A percentile compares a stretch with the other conserved stretches of the same genome.
phyloP scores from a whole-genome alignment of 1,140 invertebrate species.

The Meteorus sp. region DNA sequence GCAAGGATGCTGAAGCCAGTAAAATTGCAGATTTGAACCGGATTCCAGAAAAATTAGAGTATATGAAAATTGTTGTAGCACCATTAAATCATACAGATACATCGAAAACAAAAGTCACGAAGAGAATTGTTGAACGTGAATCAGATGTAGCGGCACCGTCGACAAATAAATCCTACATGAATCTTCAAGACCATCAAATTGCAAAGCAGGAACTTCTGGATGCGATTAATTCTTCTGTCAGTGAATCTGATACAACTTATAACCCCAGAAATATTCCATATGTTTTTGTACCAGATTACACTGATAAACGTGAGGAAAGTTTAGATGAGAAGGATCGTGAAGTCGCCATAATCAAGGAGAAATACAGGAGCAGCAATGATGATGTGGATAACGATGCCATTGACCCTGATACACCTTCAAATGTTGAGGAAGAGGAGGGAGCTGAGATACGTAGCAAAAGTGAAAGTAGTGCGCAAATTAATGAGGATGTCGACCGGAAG shows the following conservation, averaged over 20 bases:
- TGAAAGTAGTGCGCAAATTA: constrained; percentile 19
- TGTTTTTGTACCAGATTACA: constrained; percentile 43
- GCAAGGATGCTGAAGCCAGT: constrained; percentile 25
- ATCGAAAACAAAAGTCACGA: neutral
- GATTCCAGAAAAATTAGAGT: constrained; percentile 9
- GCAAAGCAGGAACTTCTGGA: neutral
- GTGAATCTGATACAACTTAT: constrained; percentile 28
- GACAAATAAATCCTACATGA: constrained; percentile 27
- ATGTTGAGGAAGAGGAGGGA: constrained; percentile 13
- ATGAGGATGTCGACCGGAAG: constrained; percentile 11
- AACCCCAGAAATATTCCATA: constrained; percentile 42
- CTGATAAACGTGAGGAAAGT: constrained; percentile 39
- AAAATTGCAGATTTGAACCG: constrained; percentile 23
- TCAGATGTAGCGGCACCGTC: neutral
- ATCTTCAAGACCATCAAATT: constrained; percentile 31
- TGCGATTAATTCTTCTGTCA: neutral
- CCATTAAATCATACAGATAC: neutral
- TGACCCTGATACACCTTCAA: constrained; percentile 26
- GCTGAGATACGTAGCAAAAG: constrained; percentile 10
- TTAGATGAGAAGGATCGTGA: constrained; percentile 35
- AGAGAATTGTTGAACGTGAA: neutral
- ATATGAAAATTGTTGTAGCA: neutral
- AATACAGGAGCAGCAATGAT: constrained; percentile 27
- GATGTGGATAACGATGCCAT: constrained; percentile 35
- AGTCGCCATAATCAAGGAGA: constrained; percentile 19